Evolutionary conservation across 2,888 invertebrate genomes (phyloP), one percentile per base, ranked within the genome.

Genomic region (Myathropa florea): DNA sequence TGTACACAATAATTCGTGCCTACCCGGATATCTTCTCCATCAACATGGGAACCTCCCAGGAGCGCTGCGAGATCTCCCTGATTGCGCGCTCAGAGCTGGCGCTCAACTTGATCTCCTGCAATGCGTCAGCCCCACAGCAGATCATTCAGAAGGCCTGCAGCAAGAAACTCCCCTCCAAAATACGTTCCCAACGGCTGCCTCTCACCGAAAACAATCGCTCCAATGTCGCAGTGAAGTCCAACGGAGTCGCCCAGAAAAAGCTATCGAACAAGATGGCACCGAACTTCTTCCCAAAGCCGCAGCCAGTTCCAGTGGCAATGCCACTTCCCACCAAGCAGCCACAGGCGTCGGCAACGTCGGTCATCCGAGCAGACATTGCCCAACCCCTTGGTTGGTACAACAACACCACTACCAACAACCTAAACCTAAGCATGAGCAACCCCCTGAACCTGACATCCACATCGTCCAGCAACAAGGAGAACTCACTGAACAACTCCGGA

Each of bases 21-120:
- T 91, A 91, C 76, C 89, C 91, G 1, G 93, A 93, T 88, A 90
- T 93, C 14, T 93, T 93, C 70, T 86, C 89, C 0, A 59, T 92
- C 6, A 90, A 90, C 70, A 72, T 88, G 46, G 92, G 91, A 6
- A 77, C 89, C 28, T 89, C 90, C 0, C 91, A 91, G 73, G 92
- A 92, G 30, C 90, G 91, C 18, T 91, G 91, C 64, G 91, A 92
- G 81, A 88, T 93, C 6, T 88, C 91, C 0, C 76, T 93, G 0
- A 89, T 90, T 55, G 85, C 85, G 0, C 90, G 91, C 75, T 90
- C 91, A n/a, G 91, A 91, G 86, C 18, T 86, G n/a, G 83, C 78
- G 0, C 70, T 83, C 14, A 70, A 75, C n/a, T 78, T 86, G 2
- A 57, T 71, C 24, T 57, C 73, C 14, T 78, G 71, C 26, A 78